Base-by-base conservation (phyloP, 2,113 vertebrate genomes). In the Nothoprocta pentlandii region DNA sequence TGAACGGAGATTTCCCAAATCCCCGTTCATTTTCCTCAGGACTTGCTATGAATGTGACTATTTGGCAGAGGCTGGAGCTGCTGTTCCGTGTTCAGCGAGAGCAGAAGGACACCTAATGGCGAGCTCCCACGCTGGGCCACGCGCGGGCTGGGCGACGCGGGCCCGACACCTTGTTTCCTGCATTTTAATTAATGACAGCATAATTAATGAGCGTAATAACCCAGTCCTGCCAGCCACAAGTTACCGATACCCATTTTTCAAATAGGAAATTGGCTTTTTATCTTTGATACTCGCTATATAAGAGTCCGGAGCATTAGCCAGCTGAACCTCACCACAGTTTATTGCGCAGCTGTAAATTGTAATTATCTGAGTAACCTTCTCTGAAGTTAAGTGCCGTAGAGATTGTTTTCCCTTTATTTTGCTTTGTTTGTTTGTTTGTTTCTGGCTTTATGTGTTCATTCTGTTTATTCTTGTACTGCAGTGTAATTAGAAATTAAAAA, bases 361-460 rank as follows among this genome's bases (percentile, higher is more conserved):
- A 96, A 95, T 96, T 96, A 94, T 78, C 85, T 74, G 76, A 85
- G 85, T 93, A 96, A 95, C 69, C 80, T 95, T 91, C 92, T 96
- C 81, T 94, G 92, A 89, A 94, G 86, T 95, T 96, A 96, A 95
- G 69, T 82, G 92, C 90, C 59, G 81, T 93, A 81, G 96, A 95
- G 89, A 69, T 89, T 93, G 89, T 46, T 97, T 97, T 88, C 75
- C 77, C 70, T 96, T 75, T 66, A 78, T 79, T 92, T 88, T 86
- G 77, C 41, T 85, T 75, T 82, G 22, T 87, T 77, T 87, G 77
- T 90, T 67, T 28, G 77, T 90, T 67, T 28, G 32, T 95, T 96
- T 93, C 90, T 93, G 62, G 32, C 80, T 96, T 88, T 84, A 58
- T 92, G 51, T 63, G 34, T 91, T 91, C 64, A 68, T n/a, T 87